Evolutionary conservation across 2,113 vertebrate genomes (phyloP), one percentile per base, ranked within the genome.

Genomic region (Otocyon megalotis): DNA sequence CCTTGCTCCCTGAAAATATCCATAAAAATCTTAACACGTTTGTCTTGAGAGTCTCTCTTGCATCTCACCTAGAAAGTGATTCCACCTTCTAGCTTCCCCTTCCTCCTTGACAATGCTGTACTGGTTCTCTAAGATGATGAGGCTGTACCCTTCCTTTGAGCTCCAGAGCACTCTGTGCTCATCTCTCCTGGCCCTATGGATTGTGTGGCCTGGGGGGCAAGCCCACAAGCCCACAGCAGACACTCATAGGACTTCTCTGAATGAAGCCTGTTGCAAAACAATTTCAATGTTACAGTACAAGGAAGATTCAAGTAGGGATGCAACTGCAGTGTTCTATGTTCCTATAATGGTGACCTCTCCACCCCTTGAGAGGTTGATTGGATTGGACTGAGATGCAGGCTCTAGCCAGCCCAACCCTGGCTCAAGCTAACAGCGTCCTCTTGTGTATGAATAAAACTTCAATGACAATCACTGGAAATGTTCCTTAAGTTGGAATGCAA

Each of bases 401-500:
- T 50, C 63, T 30, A 72, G 32, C 32, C 77, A 96, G 58, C 35
- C n/a, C 79, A 91, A 5, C 11, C 30, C 53, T 91, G n/a, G 37
- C 48, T 96, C 43, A 81, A 89, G 56, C 84, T 83, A 92, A 65
- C 24, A 93, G 60, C 17, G 3, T 93, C 72, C 72, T 96, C 87
- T 85, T 62, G 22, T 65, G 43, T 92, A 80, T 82, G 80, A 86
- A 88, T 81, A 72, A 96, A 88, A 80, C 62, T 85, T 63, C 67
- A 94, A 2, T 58, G 76, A 50, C 60, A 92, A 60, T 84, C 84
- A 72, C 53, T 96, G 43, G 72, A 94, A 96, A 90, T 9, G 79
- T 95, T 71, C 85, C 80, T 54, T 79, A 92, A 85, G 19, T 93
- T 94, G 79, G 80, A 69, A 96, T 53, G 69, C 28, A 72, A 97